These are phyloP conservation scores for Rhinatrema bivittatum DNA, from an alignment of 2,797 vertebrate genomes.

Conservation along the genomic window DNA sequence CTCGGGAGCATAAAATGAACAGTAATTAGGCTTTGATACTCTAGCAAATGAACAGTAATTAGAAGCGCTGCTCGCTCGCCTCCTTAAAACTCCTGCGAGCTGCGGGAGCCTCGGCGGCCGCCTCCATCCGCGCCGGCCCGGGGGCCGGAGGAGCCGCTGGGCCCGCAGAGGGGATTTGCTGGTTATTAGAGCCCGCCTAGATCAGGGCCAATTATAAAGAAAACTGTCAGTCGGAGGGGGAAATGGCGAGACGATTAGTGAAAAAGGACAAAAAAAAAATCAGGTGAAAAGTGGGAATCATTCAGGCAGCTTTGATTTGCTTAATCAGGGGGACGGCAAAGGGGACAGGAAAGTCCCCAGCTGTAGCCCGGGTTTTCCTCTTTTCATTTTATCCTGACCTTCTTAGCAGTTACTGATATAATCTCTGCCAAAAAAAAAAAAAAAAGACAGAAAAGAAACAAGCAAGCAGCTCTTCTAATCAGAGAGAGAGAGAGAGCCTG, in stretches of 20 bases:
- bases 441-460: slow-evolving; percentile 34
- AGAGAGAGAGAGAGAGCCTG: slow-evolving; percentile 55
- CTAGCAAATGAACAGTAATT: slow-evolving; percentile 99
- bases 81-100: slow-evolving; percentile 87
- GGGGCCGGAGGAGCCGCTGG: slow-evolving; percentile 84
- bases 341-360: slow-evolving; percentile 87
- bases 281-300: slow-evolving; percentile 99
- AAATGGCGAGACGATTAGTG: slow-evolving; percentile 98
- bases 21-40: slow-evolving; percentile 99
- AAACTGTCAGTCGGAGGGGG: slow-evolving; percentile 99
- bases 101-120: no score
- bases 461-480: slow-evolving; percentile 61
- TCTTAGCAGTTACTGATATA: slow-evolving; percentile 90
- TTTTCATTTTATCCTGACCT: slow-evolving; percentile 95
- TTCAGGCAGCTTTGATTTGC: slow-evolving; percentile 99
- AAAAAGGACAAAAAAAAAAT: slow-evolving; percentile 98
- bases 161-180: slow-evolving; percentile 99
- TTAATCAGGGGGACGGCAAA: slow-evolving; percentile 92
- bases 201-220: slow-evolving; percentile 99
- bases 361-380: slow-evolving; percentile 89
- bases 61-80: slow-evolving; percentile 89
- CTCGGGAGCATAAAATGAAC: slow-evolving; percentile 96
- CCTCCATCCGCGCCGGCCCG: slow-evolving; percentile 74
- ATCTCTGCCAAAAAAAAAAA: slow-evolving; percentile 64
- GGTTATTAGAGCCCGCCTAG: slow-evolving; percentile 99